A percentile compares a stretch with the other conserved stretches of the same genome.
Evolutionary conservation across 2,888 invertebrate species (phyloP).

Genomic region (Sclerodermus sp.): DNA sequence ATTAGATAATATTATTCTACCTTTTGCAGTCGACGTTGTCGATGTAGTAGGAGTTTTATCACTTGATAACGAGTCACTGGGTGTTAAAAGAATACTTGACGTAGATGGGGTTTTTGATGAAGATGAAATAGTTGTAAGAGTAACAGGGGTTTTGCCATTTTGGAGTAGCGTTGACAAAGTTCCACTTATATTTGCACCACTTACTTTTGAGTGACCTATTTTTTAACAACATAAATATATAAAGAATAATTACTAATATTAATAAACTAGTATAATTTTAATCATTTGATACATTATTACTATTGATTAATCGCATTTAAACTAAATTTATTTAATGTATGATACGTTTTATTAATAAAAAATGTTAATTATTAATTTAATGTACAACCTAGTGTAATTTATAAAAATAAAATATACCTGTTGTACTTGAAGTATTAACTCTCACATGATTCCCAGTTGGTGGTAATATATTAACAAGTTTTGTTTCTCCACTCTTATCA

Average conservation of each 20-base stretch:
- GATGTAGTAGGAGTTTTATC: constrained; percentile 28
- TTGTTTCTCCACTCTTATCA: constrained; percentile 36
- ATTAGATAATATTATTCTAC: constrained; percentile 46
- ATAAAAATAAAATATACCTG: constrained; percentile 25
- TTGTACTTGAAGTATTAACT: constrained; percentile 25
- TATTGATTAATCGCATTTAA: background rate
- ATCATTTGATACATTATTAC: background rate
- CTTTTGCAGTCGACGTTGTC: constrained; percentile 42
- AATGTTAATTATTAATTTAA: too few species aligned
- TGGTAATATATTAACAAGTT: constrained; percentile 29
- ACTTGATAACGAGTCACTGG: constrained; percentile 32
- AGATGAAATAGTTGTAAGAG: constrained; percentile 25
- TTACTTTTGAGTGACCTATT: background rate
- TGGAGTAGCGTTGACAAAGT: constrained; percentile 37
- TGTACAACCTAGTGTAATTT: too few species aligned
- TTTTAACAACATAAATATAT: background rate
- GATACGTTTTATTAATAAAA: too few species aligned
- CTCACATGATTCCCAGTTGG: constrained; percentile 35
- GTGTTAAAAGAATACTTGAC: constrained; percentile 42
- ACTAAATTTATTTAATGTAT: too few species aligned
- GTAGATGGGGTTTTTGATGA: constrained; percentile 30
- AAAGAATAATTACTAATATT: background rate
- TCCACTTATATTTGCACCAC: too few species aligned
- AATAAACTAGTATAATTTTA: background rate
- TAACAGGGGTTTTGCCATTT: constrained; percentile 33